Base-by-base conservation (phyloP, 2,888 invertebrate genomes). In the Steinernema hermaphroditum region DNA sequence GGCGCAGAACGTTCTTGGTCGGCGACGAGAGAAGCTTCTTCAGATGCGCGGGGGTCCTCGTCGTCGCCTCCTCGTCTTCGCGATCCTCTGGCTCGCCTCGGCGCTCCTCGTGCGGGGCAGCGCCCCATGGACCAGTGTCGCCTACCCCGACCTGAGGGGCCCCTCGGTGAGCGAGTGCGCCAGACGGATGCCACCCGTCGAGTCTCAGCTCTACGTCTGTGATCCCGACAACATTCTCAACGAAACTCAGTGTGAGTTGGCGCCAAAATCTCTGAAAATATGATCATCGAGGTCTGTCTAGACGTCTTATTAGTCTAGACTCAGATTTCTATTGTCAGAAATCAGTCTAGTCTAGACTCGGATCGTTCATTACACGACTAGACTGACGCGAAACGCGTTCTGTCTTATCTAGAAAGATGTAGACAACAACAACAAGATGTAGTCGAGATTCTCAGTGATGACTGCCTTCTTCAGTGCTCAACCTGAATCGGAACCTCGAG, bases 211-310 rank as follows among this genome's bases (percentile, higher is more conserved):
- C n/a, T 86, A 83, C 74, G 75, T 86, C n/a, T 86, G 86, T 75
- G 86, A 86, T 74, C 86, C 86, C 8, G 85, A 86, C 76, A 76
- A 80, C 62, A 82, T 86, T 68, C 74, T 86, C 32, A 85, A 85
- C 72, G 79, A 81, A 72, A 82, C 83, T 41, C 83, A 85, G 79
- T 80, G 85, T 85, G 69, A 75, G 76, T 46, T 37, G 37, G 37
- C 37, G 4, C 37, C 37, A 22, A 12, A 24, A 6, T 73, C n/a
- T n/a, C n/a, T n/a, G n/a, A n/a, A n/a, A n/a, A n/a, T n/a, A n/a
- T n/a, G n/a, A n/a, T n/a, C n/a, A n/a, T n/a, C n/a, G n/a, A n/a
- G n/a, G n/a, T n/a, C n/a, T n/a, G n/a, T n/a, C n/a, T n/a, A n/a
- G n/a, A n/a, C n/a, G n/a, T n/a, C n/a, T n/a, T n/a, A n/a, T n/a